These are phyloP conservation scores for Calliopum simillimum DNA, from an alignment of 2,888 invertebrate species.

Conservation along the genomic window DNA sequence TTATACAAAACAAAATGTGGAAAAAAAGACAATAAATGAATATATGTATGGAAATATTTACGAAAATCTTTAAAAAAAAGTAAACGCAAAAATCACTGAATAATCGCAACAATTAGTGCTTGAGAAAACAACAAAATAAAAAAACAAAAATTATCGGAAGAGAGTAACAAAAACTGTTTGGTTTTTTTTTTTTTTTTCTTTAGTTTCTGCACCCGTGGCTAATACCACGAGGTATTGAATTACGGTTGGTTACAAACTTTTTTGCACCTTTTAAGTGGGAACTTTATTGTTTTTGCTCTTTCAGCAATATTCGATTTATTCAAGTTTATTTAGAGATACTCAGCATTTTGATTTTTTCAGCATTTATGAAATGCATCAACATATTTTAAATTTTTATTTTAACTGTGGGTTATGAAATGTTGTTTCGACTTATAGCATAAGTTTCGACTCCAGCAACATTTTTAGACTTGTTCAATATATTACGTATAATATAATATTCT, in stretches of 20 bases:
- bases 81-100: conserved; percentile 18
- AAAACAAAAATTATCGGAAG: not conserved
- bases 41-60: not conserved
- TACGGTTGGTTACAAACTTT: not conserved
- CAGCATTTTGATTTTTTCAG: too few relatives aligned
- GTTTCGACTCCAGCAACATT: too few relatives aligned
- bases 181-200: not conserved
- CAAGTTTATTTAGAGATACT: too few relatives aligned
- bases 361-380: too few relatives aligned
- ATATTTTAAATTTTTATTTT: too few relatives aligned
- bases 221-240: not conserved
- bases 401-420: too few relatives aligned
- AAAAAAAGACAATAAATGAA: not conserved
- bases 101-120: conserved; percentile 28
- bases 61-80: not conserved
- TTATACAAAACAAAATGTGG: conserved; percentile 16
- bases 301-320: too few relatives aligned
- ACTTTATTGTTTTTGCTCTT: not conserved
- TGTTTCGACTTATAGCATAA: too few relatives aligned
- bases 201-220: not conserved
- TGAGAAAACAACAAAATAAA: conserved; percentile 16
- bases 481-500: too few relatives aligned
- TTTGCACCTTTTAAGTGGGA: conserved; percentile 2
- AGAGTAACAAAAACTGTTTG: not conserved
- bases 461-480: too few relatives aligned